These are phyloP conservation scores for Propithecus coquereli DNA, from an alignment of 2,113 vertebrate species.

Conservation along the genomic window DNA sequence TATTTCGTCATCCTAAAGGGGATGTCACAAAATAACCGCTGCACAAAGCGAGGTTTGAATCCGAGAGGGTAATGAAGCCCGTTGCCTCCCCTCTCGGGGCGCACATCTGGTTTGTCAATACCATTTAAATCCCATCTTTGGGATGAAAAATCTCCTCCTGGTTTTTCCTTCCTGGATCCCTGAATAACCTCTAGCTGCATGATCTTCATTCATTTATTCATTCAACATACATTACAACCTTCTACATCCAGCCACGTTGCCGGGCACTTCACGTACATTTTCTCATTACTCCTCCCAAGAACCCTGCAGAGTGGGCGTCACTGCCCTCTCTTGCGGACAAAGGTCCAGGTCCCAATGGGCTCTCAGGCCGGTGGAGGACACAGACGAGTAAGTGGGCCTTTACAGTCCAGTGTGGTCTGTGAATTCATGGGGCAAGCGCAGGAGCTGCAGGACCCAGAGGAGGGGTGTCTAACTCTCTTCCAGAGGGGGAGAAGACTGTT, in stretches of 20 bases:
- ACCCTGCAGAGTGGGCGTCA: not conserved
- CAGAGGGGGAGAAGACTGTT: not conserved
- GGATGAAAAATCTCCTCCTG: not conserved
- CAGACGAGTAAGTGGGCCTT: not conserved
- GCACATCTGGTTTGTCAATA: not conserved
- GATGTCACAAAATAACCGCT: slow-evolving; percentile 15
- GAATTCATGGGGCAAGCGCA: not conserved
- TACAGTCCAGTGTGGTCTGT: not conserved
- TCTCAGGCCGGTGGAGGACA: not conserved
- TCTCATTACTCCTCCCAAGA: not conserved
- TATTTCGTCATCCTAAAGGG: not conserved
- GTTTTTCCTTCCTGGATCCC: not conserved
- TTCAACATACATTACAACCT: not conserved
- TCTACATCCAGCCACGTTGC: not conserved
- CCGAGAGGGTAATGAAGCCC: not conserved
- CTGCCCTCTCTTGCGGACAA: not conserved
- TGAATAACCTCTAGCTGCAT: not conserved
- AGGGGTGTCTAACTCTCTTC: not conserved
- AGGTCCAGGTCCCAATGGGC: not conserved
- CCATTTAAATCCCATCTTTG: not conserved
- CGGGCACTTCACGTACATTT: not conserved
- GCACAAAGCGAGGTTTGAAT: not conserved
- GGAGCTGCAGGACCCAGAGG: too few species aligned
- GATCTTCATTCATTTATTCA: not conserved
- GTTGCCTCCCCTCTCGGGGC: not conserved